phyloP scores from a whole-genome alignment of 1,140 invertebrate species.

The Steinernema khuongi region DNA sequence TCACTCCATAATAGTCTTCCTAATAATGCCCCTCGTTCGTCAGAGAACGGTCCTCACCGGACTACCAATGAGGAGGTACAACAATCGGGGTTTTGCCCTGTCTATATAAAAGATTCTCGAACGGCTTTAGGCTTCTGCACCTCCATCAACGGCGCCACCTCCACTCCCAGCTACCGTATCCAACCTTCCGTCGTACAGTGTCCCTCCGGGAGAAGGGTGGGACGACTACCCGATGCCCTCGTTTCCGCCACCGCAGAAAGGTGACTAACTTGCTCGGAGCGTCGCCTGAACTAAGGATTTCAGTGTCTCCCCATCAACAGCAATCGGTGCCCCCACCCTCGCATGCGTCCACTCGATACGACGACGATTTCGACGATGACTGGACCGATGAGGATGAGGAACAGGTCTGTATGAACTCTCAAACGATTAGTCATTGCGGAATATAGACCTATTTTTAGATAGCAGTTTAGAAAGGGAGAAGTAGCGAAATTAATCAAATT shows the following conservation, averaged over 20 bases:
- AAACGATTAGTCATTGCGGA: no score
- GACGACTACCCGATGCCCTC: constrained; percentile 24
- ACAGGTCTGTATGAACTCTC: constrained; percentile 20
- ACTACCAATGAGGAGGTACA: constrained; percentile 2
- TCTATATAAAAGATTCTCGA: constrained; percentile 7
- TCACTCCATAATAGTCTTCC: constrained; percentile 34
- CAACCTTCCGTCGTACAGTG: neutral
- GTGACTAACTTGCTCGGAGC: constrained; percentile 1
- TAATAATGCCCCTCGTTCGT: constrained; percentile 17
- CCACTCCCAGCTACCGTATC: constrained; percentile 21
- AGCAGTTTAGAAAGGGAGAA: no score
- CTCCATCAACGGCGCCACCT: constrained; percentile 31
- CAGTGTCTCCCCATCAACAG: constrained; percentile 19
- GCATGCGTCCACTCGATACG: neutral
- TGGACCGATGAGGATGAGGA: constrained; percentile 58
- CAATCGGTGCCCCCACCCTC: constrained; percentile 16
- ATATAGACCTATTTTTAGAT: no score
- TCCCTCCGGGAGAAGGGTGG: constrained; percentile 28
- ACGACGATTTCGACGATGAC: constrained; percentile 57
- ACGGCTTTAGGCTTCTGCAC: constrained; percentile 8
- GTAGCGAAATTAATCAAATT: no score
- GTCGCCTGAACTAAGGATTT: constrained; percentile 11
- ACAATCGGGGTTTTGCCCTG: constrained; percentile 11
- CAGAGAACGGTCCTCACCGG: neutral
- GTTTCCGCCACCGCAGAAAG: constrained; percentile 23